Evolutionary conservation across 2,113 vertebrate species (phyloP), one percentile per base, ranked within the genome.

Genomic region (Motacilla tschutschensis): DNA sequence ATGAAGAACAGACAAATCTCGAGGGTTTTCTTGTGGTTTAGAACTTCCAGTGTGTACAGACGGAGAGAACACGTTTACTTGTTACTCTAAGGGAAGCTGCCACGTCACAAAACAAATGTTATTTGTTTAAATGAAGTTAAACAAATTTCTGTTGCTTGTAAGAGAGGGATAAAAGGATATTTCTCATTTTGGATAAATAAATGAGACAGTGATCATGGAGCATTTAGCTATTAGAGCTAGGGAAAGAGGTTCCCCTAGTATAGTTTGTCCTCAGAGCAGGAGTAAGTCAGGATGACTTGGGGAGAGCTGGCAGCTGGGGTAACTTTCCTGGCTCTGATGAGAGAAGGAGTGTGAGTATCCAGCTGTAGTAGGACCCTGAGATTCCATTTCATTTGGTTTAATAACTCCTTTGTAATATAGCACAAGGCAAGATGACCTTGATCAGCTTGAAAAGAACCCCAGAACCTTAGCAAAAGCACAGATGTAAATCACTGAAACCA

Each of bases 401-500:
- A 17, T 77, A 74, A 73, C 33, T 70, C 14, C 44, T 88, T 54
- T 48, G 33, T 92, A 79, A 31, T n/a, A 17, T 22, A 76, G 36
- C 60, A 71, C 33, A 48, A 79, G 31, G 43, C 55, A 38, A 67
- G 38, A 36, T 72, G 69, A 74, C 79, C 62, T 48, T 60, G 69
- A 53, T 57, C 11, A 38, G 57, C 74, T 91, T 40, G 33, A 48
- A 69, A 86, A 86, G 79, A 64, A 3, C 17, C n/a, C 18, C 16
- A 26, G 66, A 44, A 66, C 36, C 44, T 82, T 84, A 67, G 84
- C 35, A 77, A 60, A 81, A 71, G 35, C 70, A 10, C 38, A 58
- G 47, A 35, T 75, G 44, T 76, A 48, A 55, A 58, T 69, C 63
- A 76, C 83, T 91, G 90, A 84, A 91, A 90, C 75, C 92, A 91